A percentile compares a stretch with the other conserved stretches of the same genome.
Evolutionary conservation across 2,888 invertebrate genomes (phyloP).

Genomic region (Orthosia cruda): DNA sequence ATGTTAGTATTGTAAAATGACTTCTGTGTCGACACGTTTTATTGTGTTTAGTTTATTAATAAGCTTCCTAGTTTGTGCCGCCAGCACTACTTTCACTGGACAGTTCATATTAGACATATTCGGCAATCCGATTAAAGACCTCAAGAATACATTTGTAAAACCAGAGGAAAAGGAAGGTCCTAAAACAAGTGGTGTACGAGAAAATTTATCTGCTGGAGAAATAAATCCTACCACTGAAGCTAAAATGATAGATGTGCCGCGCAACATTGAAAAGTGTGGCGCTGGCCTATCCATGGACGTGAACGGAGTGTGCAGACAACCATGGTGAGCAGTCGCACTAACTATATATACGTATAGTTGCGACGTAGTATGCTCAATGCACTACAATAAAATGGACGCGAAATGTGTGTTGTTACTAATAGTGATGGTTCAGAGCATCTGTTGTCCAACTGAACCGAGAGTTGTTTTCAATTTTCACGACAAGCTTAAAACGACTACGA

Average conservation of each 20-base stretch:
- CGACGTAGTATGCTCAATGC: constrained; percentile 77
- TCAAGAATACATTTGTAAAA: constrained; percentile 69
- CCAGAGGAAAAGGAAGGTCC: constrained; percentile 30
- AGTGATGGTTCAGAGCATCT: constrained; percentile 60
- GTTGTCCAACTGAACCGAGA: constrained; percentile 32
- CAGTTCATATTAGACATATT: constrained; percentile 82
- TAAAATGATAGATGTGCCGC: constrained; percentile 85
- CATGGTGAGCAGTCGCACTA: constrained; percentile 77
- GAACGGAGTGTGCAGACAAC: constrained; percentile 84
- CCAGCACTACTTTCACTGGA: constrained; percentile 75
- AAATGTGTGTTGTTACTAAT: constrained; percentile 69
- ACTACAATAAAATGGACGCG: constrained; percentile 76
- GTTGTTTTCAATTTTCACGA: constrained; percentile 72
- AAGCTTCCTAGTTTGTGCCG: constrained; percentile 76
- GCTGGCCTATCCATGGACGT: constrained; percentile 76
- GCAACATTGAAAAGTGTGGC: constrained; percentile 76
- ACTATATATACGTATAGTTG: constrained; percentile 54
- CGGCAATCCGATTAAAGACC: constrained; percentile 84
- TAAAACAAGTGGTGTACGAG: constrained; percentile 36
- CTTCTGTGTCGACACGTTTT: constrained; percentile 81
- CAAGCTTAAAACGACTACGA: constrained; percentile 63
- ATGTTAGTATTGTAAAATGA: constrained; percentile 84
- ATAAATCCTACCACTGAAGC: constrained; percentile 39
- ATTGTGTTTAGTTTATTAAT: constrained; percentile 80
- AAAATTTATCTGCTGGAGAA: constrained; percentile 45